Conservation (phyloP, 2,113 vertebrate species). For the Paedocypris sp. region DNA sequence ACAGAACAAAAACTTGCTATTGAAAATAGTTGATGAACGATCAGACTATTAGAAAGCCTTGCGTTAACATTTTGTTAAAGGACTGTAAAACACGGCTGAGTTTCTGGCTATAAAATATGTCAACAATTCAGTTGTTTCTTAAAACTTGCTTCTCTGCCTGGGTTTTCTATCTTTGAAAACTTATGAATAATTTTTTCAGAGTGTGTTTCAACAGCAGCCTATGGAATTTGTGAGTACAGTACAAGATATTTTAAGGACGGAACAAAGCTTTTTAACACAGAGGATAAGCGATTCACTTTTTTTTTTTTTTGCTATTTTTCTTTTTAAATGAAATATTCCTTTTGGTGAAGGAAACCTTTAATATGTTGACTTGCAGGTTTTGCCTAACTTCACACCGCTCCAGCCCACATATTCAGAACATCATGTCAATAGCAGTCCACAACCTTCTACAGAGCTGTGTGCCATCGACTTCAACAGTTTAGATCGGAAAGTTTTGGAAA, state of each 20-base stretch:
- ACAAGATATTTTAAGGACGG: constrained; percentile 55
- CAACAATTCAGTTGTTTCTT: constrained; percentile 7
- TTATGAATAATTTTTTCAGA: too few species aligned
- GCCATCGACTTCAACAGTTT: constrained; percentile 38
- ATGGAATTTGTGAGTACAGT: constrained; percentile 52
- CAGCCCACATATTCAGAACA: neutral
- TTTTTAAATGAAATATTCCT: too few species aligned
- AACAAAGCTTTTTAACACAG: constrained; percentile 44
- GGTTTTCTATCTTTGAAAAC: too few species aligned
- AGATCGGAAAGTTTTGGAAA: constrained; percentile 49
- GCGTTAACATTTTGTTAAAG: too few species aligned
- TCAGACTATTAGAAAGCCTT: too few species aligned
- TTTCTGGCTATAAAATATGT: neutral
- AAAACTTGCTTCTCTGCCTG: too few species aligned
- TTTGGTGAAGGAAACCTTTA: neutral
- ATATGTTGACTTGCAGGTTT: neutral
- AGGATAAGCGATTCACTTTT: constrained; percentile 32
- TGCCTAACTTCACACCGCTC: neutral
- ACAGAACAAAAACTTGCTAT: too few species aligned
- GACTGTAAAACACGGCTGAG: neutral
- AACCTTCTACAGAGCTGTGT: neutral
- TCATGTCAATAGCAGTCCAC: neutral
- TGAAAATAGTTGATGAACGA: too few species aligned
- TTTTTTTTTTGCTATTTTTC: too few species aligned
- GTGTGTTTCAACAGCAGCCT: constrained; percentile 39